Evolutionary conservation across 2,888 invertebrate genomes (phyloP).

Genomic region (Dolichopus griseipennis): DNA sequence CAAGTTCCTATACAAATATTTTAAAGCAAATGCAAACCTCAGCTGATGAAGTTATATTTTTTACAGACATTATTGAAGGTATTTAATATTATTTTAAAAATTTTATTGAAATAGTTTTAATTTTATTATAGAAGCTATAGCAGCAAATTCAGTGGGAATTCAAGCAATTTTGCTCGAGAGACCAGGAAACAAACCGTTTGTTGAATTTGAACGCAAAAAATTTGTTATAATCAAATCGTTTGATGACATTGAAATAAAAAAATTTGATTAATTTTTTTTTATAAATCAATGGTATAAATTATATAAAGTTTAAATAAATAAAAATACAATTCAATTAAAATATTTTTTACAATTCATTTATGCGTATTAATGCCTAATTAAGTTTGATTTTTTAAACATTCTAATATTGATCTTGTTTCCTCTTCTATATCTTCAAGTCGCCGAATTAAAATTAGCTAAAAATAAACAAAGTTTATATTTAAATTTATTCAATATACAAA

Average conservation of each 20-base stretch:
- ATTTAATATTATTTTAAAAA: not conserved
- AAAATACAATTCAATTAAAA: too few relatives aligned
- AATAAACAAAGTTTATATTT: not conserved
- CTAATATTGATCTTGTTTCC: not conserved
- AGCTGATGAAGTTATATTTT: constrained; percentile 65
- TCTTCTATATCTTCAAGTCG: not conserved
- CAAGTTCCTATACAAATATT: constrained; percentile 70
- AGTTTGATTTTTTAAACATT: not conserved
- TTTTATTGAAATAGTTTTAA: not conserved
- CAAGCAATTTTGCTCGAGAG: constrained; percentile 61
- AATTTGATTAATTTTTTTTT: constrained; percentile 8
- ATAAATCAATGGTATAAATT: too few relatives aligned
- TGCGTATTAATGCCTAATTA: not conserved
- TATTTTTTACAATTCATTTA: too few relatives aligned
- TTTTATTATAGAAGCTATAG: constrained; percentile 63
- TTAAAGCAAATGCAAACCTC: constrained; percentile 51
- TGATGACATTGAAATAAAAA: constrained; percentile 41
- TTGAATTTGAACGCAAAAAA: constrained; percentile 48
- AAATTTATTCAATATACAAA: not conserved
- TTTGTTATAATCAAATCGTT: constrained; percentile 55
- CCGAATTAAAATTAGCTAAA: not conserved
- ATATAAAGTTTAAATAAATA: too few relatives aligned
- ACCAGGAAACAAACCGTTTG: constrained; percentile 67
- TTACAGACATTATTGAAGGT: constrained; percentile 81
- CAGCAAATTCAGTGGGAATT: constrained; percentile 68